Evolutionary conservation across 2,797 vertebrate genomes (phyloP), one percentile per base, ranked within the genome.

Genomic region (Danio tinwini): DNA sequence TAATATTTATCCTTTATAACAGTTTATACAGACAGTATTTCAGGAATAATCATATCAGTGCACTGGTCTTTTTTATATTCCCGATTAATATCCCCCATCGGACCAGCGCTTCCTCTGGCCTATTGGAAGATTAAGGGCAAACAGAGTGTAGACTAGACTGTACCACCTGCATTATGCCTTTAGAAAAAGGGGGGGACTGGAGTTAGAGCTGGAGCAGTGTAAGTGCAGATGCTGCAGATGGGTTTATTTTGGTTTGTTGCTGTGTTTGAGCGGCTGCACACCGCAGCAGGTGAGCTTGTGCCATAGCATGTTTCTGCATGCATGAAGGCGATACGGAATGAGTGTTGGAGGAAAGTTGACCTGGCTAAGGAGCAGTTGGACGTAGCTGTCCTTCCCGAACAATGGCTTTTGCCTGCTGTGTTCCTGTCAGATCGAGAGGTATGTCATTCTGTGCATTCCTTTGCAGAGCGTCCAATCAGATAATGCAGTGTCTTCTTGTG

Each of bases 121-220:
- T 70, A 62, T 81, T 80, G 81, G 83, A 86, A 90, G 91, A 93
- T 94, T 93, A 92, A 87, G 84, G 87, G 85, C 86, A 86, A 88
- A 87, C 85, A 83, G 87, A 70, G 73, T 82, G 87, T 83, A 79
- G 82, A 58, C 83, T 76, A 89, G 90, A 89, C 81, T 70, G 86
- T 90, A 92, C 92, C 91, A 93, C 89, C 77, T 85, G 82, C 85
- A 68, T 80, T 16, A 2, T 13, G 58, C n/a, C 19, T 7, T 10
- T 45, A 19, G n/a, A 69, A 69, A 65, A 21, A 11, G 29, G 45
- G 69, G 61, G 56, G 56, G 58, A 65, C 29, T 61, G 40, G 58
- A 67, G 19, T 40, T 50, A 21, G 17, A 71, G 52, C n/a, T 13
- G 37, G 14, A 45, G 40, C 12, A 40, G 77, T 55, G 61, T 17